phyloP scores from a whole-genome alignment of 2,888 invertebrate genomes.

The Drosophila mimica region DNA sequence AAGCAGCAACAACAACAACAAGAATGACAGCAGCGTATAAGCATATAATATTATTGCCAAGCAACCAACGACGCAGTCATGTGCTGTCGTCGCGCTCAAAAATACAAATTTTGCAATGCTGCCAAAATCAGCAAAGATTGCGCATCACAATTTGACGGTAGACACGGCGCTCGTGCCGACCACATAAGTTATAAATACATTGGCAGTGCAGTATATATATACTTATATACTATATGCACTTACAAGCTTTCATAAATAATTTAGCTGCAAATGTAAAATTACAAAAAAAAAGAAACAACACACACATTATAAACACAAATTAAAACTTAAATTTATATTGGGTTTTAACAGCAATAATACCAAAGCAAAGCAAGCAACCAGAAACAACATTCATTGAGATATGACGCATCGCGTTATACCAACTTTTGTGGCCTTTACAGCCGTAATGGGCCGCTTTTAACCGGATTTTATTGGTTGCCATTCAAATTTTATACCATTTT shows the following conservation, averaged over 20 bases:
- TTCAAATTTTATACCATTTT: constrained; percentile 1
- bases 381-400: constrained; percentile 14
- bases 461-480: constrained; percentile 63
- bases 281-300: neutral
- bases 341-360: neutral
- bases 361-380: neutral
- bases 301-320: constrained; percentile 15
- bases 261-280: constrained; percentile 23
- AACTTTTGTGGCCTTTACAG: constrained; percentile 29
- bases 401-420: constrained; percentile 45
- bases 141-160: constrained; percentile 8
- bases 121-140: constrained; percentile 52
- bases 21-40: neutral
- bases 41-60: constrained; percentile 15
- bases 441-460: constrained; percentile 28
- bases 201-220: constrained; percentile 23
- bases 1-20: constrained; percentile 16
- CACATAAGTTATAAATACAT: constrained; percentile 33
- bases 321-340: constrained; percentile 29
- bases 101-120: constrained; percentile 56
- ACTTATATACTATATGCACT: constrained; percentile 3
- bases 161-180: constrained; percentile 52
- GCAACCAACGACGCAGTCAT: constrained; percentile 44
- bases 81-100: constrained; percentile 55
- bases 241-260: constrained; percentile 10